Percentiles rank a stretch among this genome's conserved stretches.
Evolutionary conservation across 2,797 vertebrate species (phyloP).

Genomic region (Esox lucius): DNA sequence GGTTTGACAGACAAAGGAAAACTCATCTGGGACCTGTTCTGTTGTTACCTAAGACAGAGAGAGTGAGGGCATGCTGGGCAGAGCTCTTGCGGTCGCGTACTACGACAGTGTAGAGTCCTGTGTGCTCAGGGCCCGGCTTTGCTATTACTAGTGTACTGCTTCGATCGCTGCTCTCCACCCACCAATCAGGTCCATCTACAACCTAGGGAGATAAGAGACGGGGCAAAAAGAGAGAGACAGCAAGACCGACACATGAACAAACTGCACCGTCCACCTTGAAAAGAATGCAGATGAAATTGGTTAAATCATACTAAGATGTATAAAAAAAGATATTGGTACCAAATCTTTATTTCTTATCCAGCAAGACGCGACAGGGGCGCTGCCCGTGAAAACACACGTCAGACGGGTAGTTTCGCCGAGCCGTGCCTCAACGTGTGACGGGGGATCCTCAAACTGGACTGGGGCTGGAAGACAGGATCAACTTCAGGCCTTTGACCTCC

Average conservation of each 20-base stretch:
- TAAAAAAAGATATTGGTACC: constrained; percentile 50
- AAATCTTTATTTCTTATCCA: constrained; percentile 79
- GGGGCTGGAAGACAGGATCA: constrained; percentile 48
- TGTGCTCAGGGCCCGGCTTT: constrained; percentile 61
- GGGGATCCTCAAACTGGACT: constrained; percentile 64
- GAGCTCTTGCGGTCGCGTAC: constrained; percentile 72
- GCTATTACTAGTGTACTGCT: constrained; percentile 73
- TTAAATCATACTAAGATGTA: not conserved
- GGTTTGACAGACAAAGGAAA: not conserved
- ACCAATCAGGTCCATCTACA: constrained; percentile 61
- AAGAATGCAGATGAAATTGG: not conserved
- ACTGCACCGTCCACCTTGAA: not conserved
- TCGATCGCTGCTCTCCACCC: constrained; percentile 62
- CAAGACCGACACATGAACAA: not conserved
- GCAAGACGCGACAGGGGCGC: constrained; percentile 72
- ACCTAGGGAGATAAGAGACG: constrained; percentile 52
- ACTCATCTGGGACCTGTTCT: not conserved
- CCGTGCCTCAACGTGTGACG: constrained; percentile 64
- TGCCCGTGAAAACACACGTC: constrained; percentile 67
- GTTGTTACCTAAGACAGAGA: constrained; percentile 76
- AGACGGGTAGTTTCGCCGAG: constrained; percentile 64
- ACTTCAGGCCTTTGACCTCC: not conserved
- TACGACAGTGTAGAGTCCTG: constrained; percentile 73
- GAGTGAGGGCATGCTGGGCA: constrained; percentile 67
- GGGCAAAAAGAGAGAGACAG: constrained; percentile 4